Conservation (phyloP, 37 sponge, comb jelly and placozoan species). For the Geodia barretti region DNA sequence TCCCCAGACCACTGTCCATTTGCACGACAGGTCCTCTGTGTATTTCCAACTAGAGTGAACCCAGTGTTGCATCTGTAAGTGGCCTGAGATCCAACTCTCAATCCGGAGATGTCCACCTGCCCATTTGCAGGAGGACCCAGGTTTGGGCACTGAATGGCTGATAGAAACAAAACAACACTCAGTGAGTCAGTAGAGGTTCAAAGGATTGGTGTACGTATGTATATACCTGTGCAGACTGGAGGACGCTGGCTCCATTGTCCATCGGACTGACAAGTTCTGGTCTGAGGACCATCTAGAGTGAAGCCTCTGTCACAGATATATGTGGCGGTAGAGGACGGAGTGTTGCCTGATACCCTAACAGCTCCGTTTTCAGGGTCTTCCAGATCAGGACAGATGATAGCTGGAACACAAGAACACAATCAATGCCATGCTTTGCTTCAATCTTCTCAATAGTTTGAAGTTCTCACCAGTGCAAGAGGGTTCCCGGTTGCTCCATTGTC, state of each 20-base stretch:
- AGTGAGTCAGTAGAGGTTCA: not conserved
- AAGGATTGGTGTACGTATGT: too few species aligned
- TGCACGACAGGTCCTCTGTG: not conserved
- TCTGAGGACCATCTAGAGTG: slow-evolving; percentile 9
- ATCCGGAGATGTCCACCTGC: not conserved
- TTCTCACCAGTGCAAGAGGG: slow-evolving; percentile 56
- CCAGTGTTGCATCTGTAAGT: slow-evolving; percentile 15
- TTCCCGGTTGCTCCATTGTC: slow-evolving; percentile 37
- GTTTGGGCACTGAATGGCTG: not conserved
- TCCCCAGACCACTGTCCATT: slow-evolving; percentile 29
- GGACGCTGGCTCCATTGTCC: slow-evolving; percentile 26
- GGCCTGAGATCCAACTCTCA: not conserved
- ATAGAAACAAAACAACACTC: not conserved
- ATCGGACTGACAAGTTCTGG: slow-evolving; percentile 29
- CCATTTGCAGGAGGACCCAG: slow-evolving; percentile 5
- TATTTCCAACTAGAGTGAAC: not conserved
- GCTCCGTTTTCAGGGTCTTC: slow-evolving; percentile 19
- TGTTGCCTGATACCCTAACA: slow-evolving; percentile 6
- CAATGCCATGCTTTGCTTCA: not conserved
- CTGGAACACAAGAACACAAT: slow-evolving; percentile 13
- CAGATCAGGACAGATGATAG: slow-evolving; percentile 27
- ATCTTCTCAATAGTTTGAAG: not conserved
- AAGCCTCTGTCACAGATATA: slow-evolving; percentile 58
- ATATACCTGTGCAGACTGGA: slow-evolving; percentile 48
- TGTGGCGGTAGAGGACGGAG: slow-evolving; percentile 27